Percentiles rank a stretch among this genome's conserved stretches.
Conservation (phyloP, 2,888 invertebrate genomes). For the Caradrina clavipalpis region DNA sequence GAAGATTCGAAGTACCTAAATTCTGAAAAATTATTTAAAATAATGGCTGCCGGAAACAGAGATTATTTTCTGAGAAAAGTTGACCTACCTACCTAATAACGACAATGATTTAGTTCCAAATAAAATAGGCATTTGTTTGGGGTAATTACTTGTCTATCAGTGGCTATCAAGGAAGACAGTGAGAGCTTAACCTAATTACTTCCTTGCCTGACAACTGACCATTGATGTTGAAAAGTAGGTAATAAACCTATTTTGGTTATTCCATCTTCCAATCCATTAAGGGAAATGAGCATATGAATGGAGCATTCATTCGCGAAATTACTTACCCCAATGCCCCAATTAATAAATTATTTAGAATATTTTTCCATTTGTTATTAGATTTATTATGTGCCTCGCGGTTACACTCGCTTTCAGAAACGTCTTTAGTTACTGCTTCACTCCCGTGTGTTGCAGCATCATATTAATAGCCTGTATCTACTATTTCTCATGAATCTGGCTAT, state of each 20-base stretch:
- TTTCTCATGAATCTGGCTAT: too few relatives aligned
- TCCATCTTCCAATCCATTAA: conserved; percentile 68
- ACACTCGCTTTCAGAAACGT: too few relatives aligned
- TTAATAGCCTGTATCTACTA: too few relatives aligned
- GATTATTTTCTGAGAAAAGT: neutral
- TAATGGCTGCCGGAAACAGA: neutral
- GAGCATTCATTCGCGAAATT: conserved; percentile 61
- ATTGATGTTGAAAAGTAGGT: conserved; percentile 59
- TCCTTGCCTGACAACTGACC: conserved; percentile 69
- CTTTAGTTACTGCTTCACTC: too few relatives aligned
- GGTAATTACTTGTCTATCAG: conserved; percentile 46
- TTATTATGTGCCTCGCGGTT: conserved; percentile 3
- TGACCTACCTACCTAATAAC: conserved; percentile 27
- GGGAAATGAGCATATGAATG: conserved; percentile 62
- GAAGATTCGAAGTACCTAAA: neutral
- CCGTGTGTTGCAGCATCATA: too few relatives aligned
- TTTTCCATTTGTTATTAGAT: conserved; percentile 25
- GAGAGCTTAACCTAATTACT: conserved; percentile 66
- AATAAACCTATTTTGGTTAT: conserved; percentile 61
- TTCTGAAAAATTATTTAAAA: neutral
- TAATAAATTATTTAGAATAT: conserved; percentile 33
- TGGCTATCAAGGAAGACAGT: conserved; percentile 41
- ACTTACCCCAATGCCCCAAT: conserved; percentile 51
- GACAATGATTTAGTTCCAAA: conserved; percentile 36
- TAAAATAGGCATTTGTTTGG: conserved; percentile 37